These are phyloP conservation scores for Tupiocoris notatus DNA, from an alignment of 2,888 invertebrate genomes.

Conservation along the genomic window DNA sequence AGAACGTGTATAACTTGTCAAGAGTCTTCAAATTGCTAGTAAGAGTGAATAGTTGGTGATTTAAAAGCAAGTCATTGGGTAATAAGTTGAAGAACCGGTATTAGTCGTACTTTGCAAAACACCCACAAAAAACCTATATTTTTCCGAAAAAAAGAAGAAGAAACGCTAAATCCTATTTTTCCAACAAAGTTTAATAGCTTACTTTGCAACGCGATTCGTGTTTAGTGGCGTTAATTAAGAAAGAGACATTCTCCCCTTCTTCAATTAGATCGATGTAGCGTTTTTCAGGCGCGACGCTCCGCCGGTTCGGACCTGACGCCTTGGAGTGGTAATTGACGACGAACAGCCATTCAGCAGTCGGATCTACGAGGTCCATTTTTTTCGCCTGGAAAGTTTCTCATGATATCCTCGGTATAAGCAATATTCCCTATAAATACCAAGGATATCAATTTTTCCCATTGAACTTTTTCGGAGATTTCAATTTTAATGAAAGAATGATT, in stretches of 20 bases:
- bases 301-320: slow-evolving; percentile 52
- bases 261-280: slow-evolving; percentile 55
- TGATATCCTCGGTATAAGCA: no score
- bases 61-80: no score
- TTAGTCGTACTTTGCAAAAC: background rate
- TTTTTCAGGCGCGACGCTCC: background rate
- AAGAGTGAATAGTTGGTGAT: no score
- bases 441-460: no score
- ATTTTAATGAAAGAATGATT: no score
- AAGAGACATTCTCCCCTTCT: slow-evolving; percentile 80
- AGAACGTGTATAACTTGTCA: no score
- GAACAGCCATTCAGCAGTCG: slow-evolving; percentile 79
- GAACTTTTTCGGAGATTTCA: no score
- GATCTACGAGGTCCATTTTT: slow-evolving; percentile 65
- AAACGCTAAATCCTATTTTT: background rate
- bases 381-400: slow-evolving; percentile 62
- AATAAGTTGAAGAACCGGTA: slow-evolving; percentile 1
- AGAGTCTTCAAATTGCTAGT: no score
- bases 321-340: slow-evolving; percentile 63
- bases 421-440: no score
- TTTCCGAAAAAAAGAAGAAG: background rate
- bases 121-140: no score
- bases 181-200: background rate
- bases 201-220: slow-evolving; percentile 27
- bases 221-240: slow-evolving; percentile 52